Evolutionary conservation across 2,797 vertebrate genomes (phyloP).

Genomic region (Pogoniulus pusillus): DNA sequence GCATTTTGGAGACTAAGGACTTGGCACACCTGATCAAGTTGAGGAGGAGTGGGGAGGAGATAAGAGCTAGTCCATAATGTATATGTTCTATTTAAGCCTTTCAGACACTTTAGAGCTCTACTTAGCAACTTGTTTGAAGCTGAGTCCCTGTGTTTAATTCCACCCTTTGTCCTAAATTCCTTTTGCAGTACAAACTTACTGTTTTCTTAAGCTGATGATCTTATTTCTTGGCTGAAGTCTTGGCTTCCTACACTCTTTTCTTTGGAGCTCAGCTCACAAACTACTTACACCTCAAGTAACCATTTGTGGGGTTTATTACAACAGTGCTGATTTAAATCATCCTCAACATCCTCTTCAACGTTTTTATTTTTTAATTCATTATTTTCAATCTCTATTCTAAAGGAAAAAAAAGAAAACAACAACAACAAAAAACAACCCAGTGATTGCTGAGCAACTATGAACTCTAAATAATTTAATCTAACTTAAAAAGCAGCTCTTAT

Average conservation of each 20-base stretch:
- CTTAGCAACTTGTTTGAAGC: neutral
- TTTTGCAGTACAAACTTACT: neutral
- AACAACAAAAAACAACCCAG: neutral
- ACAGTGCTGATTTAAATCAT: neutral
- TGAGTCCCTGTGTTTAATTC: neutral
- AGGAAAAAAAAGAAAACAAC: fast-evolving
- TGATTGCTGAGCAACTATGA: neutral
- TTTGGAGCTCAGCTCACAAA: neutral
- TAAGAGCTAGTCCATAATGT: neutral
- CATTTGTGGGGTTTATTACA: neutral
- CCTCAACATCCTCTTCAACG: neutral
- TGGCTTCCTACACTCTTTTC: neutral
- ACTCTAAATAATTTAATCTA: neutral
- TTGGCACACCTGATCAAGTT: neutral
- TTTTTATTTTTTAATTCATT: neutral
- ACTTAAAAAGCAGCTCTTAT: neutral
- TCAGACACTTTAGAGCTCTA: neutral
- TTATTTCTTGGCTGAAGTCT: neutral
- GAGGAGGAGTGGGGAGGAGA: neutral
- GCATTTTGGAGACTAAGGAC: neutral
- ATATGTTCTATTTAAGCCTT: neutral
- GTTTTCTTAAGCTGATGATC: neutral
- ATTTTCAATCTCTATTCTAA: neutral
- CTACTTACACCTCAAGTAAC: neutral
- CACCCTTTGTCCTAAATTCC: neutral